These are phyloP conservation scores for Mastigias papua DNA, from an alignment of 30 jellyfish, hydroid and myxozoan species.

Conservation along the genomic window DNA sequence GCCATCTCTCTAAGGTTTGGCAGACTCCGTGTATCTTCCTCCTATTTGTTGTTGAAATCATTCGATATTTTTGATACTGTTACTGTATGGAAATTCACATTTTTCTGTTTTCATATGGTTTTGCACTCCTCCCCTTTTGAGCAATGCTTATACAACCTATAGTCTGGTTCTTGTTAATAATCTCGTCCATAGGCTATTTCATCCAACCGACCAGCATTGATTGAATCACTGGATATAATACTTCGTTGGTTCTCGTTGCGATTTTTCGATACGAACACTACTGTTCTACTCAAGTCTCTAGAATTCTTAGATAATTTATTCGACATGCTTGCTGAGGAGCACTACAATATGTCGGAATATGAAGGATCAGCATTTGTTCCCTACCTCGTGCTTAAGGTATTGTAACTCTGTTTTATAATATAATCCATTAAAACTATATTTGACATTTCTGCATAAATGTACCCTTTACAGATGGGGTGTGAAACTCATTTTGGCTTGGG, in stretches of 20 bases:
- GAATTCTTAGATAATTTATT: constrained; percentile 82
- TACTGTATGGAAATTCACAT: no score
- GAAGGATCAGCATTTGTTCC: constrained; percentile 94
- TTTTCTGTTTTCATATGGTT: no score
- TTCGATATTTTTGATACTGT: no score
- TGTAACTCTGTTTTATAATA: no score
- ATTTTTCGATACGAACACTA: constrained; percentile 93
- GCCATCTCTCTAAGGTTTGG: constrained; percentile 53
- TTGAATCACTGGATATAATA: constrained; percentile 88
- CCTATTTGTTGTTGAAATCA: no score
- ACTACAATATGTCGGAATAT: constrained; percentile 56
- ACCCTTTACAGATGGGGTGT: no score
- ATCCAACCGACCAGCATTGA: constrained; percentile 79
- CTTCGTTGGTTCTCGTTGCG: constrained; percentile 91
- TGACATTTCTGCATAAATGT: no score
- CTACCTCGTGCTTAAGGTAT: constrained; percentile 87
- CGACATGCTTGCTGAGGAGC: constrained; percentile 71
- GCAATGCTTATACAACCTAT: background rate
- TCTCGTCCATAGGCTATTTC: constrained; percentile 73
- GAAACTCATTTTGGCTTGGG: no score
- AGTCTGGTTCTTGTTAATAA: no score
- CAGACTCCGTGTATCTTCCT: background rate
- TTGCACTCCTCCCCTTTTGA: background rate
- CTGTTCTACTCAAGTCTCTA: constrained; percentile 88
- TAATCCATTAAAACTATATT: no score